Base-by-base conservation (phyloP, 2,888 invertebrate species). In the Blera fallax region DNA sequence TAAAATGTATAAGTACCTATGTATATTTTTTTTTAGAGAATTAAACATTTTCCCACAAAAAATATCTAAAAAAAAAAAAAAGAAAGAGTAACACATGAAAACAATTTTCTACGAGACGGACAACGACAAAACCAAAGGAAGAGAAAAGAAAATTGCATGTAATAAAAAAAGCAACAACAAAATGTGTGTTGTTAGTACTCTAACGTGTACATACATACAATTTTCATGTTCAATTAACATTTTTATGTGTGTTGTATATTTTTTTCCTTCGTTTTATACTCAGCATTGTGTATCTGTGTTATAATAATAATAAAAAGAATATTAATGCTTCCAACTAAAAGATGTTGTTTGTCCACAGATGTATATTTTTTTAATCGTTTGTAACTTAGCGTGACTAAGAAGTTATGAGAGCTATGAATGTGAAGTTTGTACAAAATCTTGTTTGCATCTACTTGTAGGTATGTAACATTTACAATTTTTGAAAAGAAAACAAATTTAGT, bases 171-270 rank as follows among this genome's bases (percentile, higher is more conserved):
- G 69, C 48, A 73, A 10, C 52, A 77, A 70, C 64, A 50, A 72
- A 76, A 70, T 79, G 50, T 60, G 52, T 56, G 58, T 72, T 77
- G 70, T 72, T 70, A 54, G 65, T 81, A 72, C 37, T 67, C 24
- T 64, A 48, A 45, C 43, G 60, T 48, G 50, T 52, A 24, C 24
- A 2, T 24, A 24, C 4, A 62, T 62, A 40, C 74, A 69, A 79
- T 76, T 80, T 85, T 85, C 65, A 76, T 80, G 81, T 81, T 85
- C 85, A 85, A 81, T 85, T 85, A 85, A 76, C 72, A 81, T 85
- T 85, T 85, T 77, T 81, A 78, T 83, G 78, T 73, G 72, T 43
- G 60, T 50, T 76, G 54, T 52, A 27, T n/a, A 45, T 37, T 62
- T 64, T 62, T 8, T 60, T 60, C 34, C 48, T 84, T 32, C 11